phyloP scores from a whole-genome alignment of 2,113 vertebrate species.

The Genyomyrus donnyi region DNA sequence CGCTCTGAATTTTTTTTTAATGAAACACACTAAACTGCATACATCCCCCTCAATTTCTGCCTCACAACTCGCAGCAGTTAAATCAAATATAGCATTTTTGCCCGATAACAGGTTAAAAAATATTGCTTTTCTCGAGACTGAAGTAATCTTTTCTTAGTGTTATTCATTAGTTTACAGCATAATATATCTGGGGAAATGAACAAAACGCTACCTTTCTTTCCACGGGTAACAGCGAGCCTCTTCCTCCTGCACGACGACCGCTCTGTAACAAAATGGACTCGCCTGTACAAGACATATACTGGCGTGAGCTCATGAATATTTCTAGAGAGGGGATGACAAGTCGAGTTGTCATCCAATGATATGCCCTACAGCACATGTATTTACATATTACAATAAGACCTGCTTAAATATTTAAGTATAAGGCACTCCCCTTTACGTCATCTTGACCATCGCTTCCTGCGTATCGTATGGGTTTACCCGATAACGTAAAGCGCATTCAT shows the following conservation, averaged over 20 bases:
- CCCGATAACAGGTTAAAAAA: not conserved
- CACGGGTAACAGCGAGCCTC: not conserved
- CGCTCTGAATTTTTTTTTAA: not conserved
- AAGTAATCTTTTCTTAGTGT: not conserved
- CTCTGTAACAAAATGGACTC: conserved; percentile 16
- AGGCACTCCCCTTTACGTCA: not conserved
- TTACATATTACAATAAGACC: not conserved
- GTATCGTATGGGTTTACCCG: not conserved
- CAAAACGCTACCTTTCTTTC: conserved; percentile 1
- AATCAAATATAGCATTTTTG: not conserved
- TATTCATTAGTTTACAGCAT: not conserved
- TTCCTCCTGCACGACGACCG: not conserved
- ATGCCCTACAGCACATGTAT: not conserved
- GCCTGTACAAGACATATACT: not conserved
- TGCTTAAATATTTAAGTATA: not conserved
- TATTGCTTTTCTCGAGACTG: not conserved
- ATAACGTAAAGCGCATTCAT: not conserved
- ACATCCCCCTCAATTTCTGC: not conserved
- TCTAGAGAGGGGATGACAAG: not conserved
- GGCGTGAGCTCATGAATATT: conserved; percentile 14
- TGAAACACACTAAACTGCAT: not conserved
- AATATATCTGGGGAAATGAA: not conserved
- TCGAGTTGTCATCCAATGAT: not conserved
- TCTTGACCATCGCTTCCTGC: not conserved
- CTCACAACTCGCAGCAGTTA: not conserved